Evolutionary conservation across 1,140 invertebrate genomes (phyloP).

Genomic region (Limonius californicus): DNA sequence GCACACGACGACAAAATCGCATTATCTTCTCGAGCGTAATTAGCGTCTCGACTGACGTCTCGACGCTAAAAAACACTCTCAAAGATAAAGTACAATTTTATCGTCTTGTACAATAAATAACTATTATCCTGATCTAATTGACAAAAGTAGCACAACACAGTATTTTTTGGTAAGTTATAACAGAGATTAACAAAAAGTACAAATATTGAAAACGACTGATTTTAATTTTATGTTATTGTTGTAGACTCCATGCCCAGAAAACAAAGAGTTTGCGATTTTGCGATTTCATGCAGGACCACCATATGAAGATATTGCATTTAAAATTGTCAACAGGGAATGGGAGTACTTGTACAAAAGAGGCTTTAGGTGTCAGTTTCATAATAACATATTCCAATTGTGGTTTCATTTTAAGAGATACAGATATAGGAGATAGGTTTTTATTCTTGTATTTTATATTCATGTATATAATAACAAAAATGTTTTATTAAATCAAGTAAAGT

Average conservation of each 20-base stretch:
- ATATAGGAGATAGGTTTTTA: conserved; percentile 92
- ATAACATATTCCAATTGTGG: conserved; percentile 99
- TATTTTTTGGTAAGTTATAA: conserved; percentile 74
- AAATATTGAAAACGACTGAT: too few species aligned
- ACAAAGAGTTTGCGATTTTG: conserved; percentile 92
- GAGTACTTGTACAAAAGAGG: conserved; percentile 98
- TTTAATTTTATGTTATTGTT: conserved; percentile 47
- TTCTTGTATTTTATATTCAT: too few species aligned
- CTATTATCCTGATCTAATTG: conserved; percentile 99
- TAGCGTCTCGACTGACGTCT: too few species aligned
- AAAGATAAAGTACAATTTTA: too few species aligned
- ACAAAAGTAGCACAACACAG: conserved; percentile 89
- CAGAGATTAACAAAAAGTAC: too few species aligned
- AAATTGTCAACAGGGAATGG: conserved; percentile 99
- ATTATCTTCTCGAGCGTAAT: too few species aligned
- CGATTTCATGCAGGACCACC: conserved; percentile 96
- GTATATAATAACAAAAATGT: too few species aligned
- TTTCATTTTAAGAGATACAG: conserved; percentile 98
- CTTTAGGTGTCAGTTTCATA: conserved; percentile 98
- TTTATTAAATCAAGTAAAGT: too few species aligned
- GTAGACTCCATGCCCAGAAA: conserved; percentile 85
- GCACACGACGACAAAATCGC: too few species aligned
- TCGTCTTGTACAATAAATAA: too few species aligned
- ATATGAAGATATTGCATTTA: conserved; percentile 99
- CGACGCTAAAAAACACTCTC: too few species aligned